Evolutionary conservation across 1,140 invertebrate genomes (phyloP).

Genomic region (Diprion similis): DNA sequence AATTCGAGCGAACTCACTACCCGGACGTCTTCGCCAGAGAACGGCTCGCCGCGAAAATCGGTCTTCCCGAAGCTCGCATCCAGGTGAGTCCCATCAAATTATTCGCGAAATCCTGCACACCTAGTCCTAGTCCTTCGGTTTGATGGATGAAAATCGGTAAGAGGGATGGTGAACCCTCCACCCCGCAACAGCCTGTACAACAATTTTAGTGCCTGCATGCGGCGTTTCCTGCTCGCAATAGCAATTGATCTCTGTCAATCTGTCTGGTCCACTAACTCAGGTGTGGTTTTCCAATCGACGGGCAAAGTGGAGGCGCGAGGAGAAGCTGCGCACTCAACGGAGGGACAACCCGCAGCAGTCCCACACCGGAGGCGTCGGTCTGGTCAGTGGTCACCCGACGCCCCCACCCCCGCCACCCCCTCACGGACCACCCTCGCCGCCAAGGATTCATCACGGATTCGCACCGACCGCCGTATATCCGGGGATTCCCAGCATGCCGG

Average conservation of each 20-base stretch:
- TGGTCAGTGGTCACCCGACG: slow-evolving; percentile 62
- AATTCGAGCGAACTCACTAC: slow-evolving; percentile 90
- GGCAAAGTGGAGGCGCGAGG: slow-evolving; percentile 98
- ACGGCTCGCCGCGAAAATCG: slow-evolving; percentile 93
- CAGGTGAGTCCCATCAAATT: slow-evolving; percentile 71
- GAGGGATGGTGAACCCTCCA: no score
- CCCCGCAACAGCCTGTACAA: no score
- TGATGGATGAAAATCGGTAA: no score
- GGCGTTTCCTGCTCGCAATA: slow-evolving; percentile 23
- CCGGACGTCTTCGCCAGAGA: slow-evolving; percentile 97
- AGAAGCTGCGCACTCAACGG: slow-evolving; percentile 92
- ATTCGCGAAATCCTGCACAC: no score
- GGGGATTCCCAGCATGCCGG: slow-evolving; percentile 63
- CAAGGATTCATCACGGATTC: slow-evolving; percentile 58
- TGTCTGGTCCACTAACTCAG: slow-evolving; percentile 67
- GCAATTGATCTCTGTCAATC: slow-evolving; percentile 52
- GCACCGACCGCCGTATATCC: slow-evolving; percentile 56
- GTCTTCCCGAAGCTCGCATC: slow-evolving; percentile 96
- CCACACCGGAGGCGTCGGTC: slow-evolving; percentile 54
- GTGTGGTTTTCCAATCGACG: slow-evolving; percentile 98
- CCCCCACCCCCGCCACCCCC: slow-evolving; percentile 59
- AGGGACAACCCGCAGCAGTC: slow-evolving; percentile 59
- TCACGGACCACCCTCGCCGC: slow-evolving; percentile 54
- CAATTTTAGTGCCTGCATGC: not conserved
- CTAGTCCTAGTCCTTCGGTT: no score